Conservation (phyloP, 2,113 vertebrate genomes). For the Bubo bubo region DNA sequence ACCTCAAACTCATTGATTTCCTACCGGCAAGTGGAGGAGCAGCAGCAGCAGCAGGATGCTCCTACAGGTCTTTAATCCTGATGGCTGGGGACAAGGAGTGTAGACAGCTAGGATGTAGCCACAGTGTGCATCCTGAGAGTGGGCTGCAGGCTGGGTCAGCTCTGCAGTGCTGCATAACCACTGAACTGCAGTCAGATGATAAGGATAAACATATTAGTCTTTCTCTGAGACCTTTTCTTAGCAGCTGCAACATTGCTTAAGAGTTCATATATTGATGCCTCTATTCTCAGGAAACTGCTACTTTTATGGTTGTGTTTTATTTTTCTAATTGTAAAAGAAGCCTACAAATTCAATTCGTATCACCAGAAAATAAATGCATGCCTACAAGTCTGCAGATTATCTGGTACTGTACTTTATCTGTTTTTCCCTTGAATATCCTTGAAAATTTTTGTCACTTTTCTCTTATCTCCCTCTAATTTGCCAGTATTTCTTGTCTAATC, state of each 20-base stretch:
- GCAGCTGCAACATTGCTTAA: background rate
- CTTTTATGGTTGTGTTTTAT: background rate
- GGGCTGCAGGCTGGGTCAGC: background rate
- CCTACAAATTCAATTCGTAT: background rate
- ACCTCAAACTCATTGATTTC: background rate
- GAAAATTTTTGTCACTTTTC: background rate
- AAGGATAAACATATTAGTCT: background rate
- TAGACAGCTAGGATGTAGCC: background rate
- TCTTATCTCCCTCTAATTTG: constrained; percentile 3
- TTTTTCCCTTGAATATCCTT: background rate
- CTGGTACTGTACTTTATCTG: background rate
- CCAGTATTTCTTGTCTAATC: background rate
- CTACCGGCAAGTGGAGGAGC: background rate
- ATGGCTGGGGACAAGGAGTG: background rate
- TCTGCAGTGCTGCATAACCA: background rate
- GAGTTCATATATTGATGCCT: background rate
- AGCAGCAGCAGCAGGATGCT: background rate
- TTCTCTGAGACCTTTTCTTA: background rate
- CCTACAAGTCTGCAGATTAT: background rate
- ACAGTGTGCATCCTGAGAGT: background rate
- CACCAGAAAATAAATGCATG: background rate
- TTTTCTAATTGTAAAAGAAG: background rate
- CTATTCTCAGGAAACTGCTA: background rate
- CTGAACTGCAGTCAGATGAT: background rate
- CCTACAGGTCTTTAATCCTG: background rate